A percentile compares a stretch with the other conserved stretches of the same genome.
Conservation (phyloP, 2,888 invertebrate species). For the Steromphala cineraria region DNA sequence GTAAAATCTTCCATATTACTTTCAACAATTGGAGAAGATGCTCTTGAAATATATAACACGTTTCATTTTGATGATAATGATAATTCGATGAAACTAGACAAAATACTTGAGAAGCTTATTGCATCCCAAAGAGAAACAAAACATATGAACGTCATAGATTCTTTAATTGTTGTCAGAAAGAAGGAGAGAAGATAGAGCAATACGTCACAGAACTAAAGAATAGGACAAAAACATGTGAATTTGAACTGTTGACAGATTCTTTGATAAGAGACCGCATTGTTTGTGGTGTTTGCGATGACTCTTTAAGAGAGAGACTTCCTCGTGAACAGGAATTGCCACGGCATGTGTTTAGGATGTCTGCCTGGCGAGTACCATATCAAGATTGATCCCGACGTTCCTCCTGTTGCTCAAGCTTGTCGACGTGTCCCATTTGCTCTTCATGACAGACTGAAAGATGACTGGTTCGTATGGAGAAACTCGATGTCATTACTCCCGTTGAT, state of each 20-base stretch:
- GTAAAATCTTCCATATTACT: conserved; percentile 23
- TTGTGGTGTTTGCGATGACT: conserved; percentile 27
- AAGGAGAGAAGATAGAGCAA: conserved; percentile 29
- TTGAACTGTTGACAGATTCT: neutral
- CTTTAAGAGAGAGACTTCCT: conserved; percentile 25
- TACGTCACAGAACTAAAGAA: conserved; percentile 30
- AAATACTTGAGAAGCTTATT: conserved; percentile 29
- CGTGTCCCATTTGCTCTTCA: conserved; percentile 36
- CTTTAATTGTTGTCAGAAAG: conserved; percentile 26
- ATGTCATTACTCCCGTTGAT: conserved; percentile 22
- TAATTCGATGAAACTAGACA: conserved; percentile 18
- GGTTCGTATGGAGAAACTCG: conserved; percentile 22
- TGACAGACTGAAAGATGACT: conserved; percentile 30
- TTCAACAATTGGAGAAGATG: conserved; percentile 26
- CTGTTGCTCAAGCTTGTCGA: conserved; percentile 36
- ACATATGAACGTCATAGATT: conserved; percentile 37
- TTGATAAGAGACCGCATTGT: conserved; percentile 33
- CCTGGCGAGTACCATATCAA: conserved; percentile 36
- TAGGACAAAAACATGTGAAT: too few species aligned
- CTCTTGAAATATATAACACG: conserved; percentile 37
- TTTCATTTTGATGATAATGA: conserved; percentile 24
- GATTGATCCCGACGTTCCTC: conserved; percentile 15
- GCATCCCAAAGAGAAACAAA: conserved; percentile 33
- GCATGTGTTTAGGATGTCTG: conserved; percentile 34
- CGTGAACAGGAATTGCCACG: neutral